These are phyloP conservation scores for Drosophila tani DNA, from an alignment of 1,140 invertebrate species.

Conservation along the genomic window DNA sequence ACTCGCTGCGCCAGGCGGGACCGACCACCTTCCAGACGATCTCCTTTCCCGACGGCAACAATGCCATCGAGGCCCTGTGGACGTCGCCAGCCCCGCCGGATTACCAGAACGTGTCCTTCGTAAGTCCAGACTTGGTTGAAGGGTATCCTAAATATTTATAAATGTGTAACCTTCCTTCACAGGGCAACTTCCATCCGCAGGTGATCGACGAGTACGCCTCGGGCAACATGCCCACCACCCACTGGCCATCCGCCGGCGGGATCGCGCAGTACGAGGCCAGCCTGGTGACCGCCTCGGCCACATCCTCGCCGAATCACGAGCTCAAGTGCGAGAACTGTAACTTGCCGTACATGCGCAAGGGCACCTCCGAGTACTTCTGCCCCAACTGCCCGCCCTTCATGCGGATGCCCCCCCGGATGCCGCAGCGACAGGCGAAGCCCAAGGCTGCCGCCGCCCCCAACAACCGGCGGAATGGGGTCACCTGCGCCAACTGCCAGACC, in stretches of 20 bases:
- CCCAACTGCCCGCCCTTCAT: conserved; percentile 47
- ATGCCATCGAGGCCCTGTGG: conserved; percentile 62
- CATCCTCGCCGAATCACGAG: conserved; percentile 51
- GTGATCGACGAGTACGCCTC: conserved; percentile 73
- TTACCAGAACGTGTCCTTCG: conserved; percentile 63
- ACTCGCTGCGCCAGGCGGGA: conserved; percentile 55
- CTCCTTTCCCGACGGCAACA: conserved; percentile 48
- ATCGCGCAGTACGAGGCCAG: conserved; percentile 63
- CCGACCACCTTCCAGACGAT: conserved; percentile 63
- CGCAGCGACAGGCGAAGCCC: conserved; percentile 70
- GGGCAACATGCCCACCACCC: conserved; percentile 59
- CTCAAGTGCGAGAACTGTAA: conserved; percentile 70
- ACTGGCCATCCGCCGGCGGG: conserved; percentile 56
- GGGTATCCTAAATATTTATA: too few relatives aligned
- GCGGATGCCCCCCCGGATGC: conserved; percentile 45
- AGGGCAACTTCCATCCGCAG: conserved; percentile 74
- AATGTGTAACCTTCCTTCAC: conserved; percentile 20
- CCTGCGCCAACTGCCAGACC: conserved; percentile 96
- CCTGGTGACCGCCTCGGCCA: conserved; percentile 43
- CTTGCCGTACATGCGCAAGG: conserved; percentile 58
- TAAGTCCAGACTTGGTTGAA: conserved; percentile 48
- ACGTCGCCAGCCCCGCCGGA: conserved; percentile 44
- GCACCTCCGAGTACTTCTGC: conserved; percentile 51
- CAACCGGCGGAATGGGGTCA: conserved; percentile 91
- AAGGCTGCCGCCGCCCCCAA: conserved; percentile 81